These are phyloP conservation scores for Corythoichthys intestinalis DNA, from an alignment of 2,113 vertebrate genomes.

Conservation along the genomic window DNA sequence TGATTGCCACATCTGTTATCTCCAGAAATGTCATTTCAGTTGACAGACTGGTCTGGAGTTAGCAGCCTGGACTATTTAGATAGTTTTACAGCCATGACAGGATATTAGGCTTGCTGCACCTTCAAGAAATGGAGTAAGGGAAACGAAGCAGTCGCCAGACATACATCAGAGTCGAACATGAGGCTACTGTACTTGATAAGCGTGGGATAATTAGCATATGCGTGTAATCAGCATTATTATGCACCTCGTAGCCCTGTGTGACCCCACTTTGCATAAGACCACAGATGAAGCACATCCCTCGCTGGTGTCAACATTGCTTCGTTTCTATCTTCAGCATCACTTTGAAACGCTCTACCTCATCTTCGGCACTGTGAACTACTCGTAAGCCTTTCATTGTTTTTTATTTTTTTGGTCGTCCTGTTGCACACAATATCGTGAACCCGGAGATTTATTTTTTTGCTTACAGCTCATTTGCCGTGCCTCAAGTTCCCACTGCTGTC, in stretches of 20 bases:
- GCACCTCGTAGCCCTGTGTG: slow-evolving; percentile 68
- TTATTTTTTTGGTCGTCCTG: slow-evolving; percentile 12
- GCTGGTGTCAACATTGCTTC: slow-evolving; percentile 69
- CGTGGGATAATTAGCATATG: slow-evolving; percentile 82
- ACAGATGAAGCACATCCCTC: slow-evolving; percentile 69
- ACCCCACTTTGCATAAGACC: slow-evolving; percentile 80
- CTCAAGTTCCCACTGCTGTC: slow-evolving; percentile 49
- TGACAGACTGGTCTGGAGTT: slow-evolving; percentile 66
- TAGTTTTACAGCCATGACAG: slow-evolving; percentile 43
- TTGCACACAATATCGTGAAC: slow-evolving; percentile 32
- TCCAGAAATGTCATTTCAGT: slow-evolving; percentile 50
- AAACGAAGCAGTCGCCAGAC: slow-evolving; percentile 60
- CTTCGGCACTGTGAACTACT: slow-evolving; percentile 36
- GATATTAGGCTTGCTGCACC: slow-evolving; percentile 66
- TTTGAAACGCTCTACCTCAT: slow-evolving; percentile 36
- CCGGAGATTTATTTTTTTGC: slow-evolving; percentile 35
- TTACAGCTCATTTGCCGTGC: slow-evolving; percentile 36
- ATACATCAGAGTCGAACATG: slow-evolving; percentile 69
- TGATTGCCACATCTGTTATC: slow-evolving; percentile 48
- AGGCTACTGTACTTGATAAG: slow-evolving; percentile 81
- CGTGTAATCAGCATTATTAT: slow-evolving; percentile 85
- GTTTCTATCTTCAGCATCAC: slow-evolving; percentile 53
- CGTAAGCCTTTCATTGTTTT: slow-evolving; percentile 14
- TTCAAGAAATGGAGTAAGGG: slow-evolving; percentile 46
- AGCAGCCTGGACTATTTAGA: slow-evolving; percentile 37